phyloP scores from a whole-genome alignment of 2,888 invertebrate species.

The Hirtodrosophila cameraria region DNA sequence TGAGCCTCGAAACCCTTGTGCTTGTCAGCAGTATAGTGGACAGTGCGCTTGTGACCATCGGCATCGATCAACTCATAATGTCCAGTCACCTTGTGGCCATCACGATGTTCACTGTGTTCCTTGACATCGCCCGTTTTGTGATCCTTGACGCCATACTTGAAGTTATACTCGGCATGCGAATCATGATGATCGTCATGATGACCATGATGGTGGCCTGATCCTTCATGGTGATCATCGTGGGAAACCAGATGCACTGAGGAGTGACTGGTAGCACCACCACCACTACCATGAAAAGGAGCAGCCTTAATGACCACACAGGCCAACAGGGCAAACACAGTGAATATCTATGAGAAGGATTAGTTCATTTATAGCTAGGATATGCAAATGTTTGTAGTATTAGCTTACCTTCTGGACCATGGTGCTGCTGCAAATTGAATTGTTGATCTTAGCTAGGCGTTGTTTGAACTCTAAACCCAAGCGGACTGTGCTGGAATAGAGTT shows the following conservation, averaged over 20 bases:
- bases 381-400: background rate
- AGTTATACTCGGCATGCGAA: constrained; percentile 73
- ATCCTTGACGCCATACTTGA: constrained; percentile 75
- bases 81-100: constrained; percentile 77
- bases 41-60: constrained; percentile 79
- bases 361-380: background rate
- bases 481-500: constrained; percentile 52
- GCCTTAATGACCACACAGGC: constrained; percentile 47
- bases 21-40: constrained; percentile 78
- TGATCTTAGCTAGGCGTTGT: constrained; percentile 56
- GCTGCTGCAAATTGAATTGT: constrained; percentile 48
- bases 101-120: constrained; percentile 67
- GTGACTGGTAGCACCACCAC: constrained; percentile 70
- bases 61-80: constrained; percentile 80
- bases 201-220: constrained; percentile 37
- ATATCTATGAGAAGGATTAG: constrained; percentile 35
- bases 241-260: constrained; percentile 73
- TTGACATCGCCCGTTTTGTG: constrained; percentile 77
- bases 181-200: constrained; percentile 64
- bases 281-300: constrained; percentile 53
- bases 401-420: constrained; percentile 75
- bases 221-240: constrained; percentile 62
- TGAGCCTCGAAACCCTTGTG: constrained; percentile 76
- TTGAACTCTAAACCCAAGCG: constrained; percentile 57
- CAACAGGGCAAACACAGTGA: constrained; percentile 54